These are phyloP conservation scores for Gastrophryne carolinensis DNA, from an alignment of 2,797 vertebrate species.

Conservation along the genomic window DNA sequence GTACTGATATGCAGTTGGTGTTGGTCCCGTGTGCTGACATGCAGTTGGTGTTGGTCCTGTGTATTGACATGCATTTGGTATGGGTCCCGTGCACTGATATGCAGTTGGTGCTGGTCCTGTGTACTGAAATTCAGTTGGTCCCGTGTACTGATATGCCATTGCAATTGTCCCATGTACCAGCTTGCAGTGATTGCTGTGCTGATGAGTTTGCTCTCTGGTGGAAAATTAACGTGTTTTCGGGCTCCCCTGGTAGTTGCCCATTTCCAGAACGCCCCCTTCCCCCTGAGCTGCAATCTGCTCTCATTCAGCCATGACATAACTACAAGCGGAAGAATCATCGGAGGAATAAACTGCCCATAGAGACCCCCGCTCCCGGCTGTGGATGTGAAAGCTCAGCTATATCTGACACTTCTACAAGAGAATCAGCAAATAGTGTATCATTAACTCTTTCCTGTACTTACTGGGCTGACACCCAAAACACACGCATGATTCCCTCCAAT, in stretches of 20 bases:
- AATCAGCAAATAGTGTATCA: neutral
- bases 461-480: too few species aligned
- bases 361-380: conserved; percentile 27
- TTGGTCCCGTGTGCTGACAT: neutral
- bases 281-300: conserved; percentile 58
- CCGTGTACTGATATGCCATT: neutral
- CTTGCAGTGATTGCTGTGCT: neutral
- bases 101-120: neutral
- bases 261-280: conserved; percentile 14
- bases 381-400: conserved; percentile 1
- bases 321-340: conserved; percentile 53
- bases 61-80: neutral
- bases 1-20: neutral
- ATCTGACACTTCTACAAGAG: neutral
- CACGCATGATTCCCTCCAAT: too few species aligned
- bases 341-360: conserved; percentile 34
- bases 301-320: conserved; percentile 52
- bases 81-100: neutral
- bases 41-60: neutral
- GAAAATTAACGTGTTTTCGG: neutral
- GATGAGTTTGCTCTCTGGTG: neutral
- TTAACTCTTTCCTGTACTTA: neutral
- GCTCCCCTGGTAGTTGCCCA: neutral
- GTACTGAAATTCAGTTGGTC: neutral
- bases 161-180: neutral